Conservation (phyloP, 1,140 invertebrate genomes). For the Artemia franciscana region DNA sequence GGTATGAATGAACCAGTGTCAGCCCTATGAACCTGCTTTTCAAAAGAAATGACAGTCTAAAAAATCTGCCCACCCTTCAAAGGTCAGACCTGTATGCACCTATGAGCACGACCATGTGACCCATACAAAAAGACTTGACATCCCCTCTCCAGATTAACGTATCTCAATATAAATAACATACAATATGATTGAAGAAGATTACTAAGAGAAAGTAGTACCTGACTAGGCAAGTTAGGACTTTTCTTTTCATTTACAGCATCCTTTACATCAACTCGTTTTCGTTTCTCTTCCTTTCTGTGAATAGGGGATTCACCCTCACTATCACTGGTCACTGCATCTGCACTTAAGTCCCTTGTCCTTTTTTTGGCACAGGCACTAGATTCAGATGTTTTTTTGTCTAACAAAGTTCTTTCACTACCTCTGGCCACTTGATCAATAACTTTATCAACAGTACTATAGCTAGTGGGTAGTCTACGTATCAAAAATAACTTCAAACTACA, state of each 20-base stretch:
- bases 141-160: no score
- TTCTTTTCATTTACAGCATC: background rate
- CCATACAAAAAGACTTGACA: no score
- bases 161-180: no score
- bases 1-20: no score
- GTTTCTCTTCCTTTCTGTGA: background rate
- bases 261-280: background rate
- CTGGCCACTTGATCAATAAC: background rate
- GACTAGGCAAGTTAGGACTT: background rate
- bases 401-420: background rate
- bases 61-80: no score
- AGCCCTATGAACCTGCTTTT: no score
- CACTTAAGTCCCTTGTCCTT: background rate
- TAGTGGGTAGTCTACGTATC: background rate
- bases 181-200: no score
- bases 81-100: no score
- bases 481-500: background rate
- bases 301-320: background rate
- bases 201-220: no score
- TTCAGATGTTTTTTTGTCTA: background rate
- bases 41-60: no score
- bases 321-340: background rate
- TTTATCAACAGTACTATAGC: background rate
- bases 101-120: no score
- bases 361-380: background rate